phyloP scores from a whole-genome alignment of 2,797 vertebrate species.

The Jordanella pulchra region DNA sequence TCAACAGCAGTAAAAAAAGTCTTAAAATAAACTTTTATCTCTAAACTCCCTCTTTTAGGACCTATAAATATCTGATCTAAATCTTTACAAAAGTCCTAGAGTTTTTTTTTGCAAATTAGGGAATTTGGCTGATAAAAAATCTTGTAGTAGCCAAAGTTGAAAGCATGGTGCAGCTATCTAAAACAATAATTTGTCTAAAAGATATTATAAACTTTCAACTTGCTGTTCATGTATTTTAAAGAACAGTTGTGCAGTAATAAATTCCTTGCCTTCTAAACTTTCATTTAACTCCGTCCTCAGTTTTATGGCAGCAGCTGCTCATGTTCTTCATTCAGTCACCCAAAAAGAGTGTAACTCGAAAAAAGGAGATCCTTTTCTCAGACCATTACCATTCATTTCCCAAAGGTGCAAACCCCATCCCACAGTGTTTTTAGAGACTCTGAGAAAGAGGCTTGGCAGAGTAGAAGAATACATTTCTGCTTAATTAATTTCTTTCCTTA shows the following conservation, averaged over 20 bases:
- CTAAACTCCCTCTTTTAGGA: too few species aligned
- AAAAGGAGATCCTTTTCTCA: conserved; percentile 67
- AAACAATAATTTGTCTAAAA: conserved; percentile 21
- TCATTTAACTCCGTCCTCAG: conserved; percentile 28
- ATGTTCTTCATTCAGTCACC: conserved; percentile 55
- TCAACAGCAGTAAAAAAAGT: neutral
- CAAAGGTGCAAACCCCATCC: conserved; percentile 68
- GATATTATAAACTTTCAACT: conserved; percentile 36
- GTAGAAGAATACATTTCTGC: conserved; percentile 82
- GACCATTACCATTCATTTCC: conserved; percentile 72
- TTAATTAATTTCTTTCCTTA: conserved; percentile 84
- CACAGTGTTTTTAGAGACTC: conserved; percentile 71
- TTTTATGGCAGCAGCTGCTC: conserved; percentile 58
- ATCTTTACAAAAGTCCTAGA: conserved; percentile 29
- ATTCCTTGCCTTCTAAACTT: conserved; percentile 39
- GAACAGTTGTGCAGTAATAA: conserved; percentile 44
- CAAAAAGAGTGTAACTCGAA: conserved; percentile 54
- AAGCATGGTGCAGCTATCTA: neutral
- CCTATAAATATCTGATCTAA: conserved; percentile 35
- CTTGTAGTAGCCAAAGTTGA: too few species aligned
- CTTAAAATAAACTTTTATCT: neutral
- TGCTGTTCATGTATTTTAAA: conserved; percentile 44
- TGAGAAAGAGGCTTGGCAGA: conserved; percentile 75
- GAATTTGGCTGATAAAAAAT: too few species aligned
- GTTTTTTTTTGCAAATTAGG: conserved; percentile 16